A percentile compares a stretch with the other conserved stretches of the same genome.
Conservation (phyloP, 2,797 vertebrate species). For the Esox masquinongy region DNA sequence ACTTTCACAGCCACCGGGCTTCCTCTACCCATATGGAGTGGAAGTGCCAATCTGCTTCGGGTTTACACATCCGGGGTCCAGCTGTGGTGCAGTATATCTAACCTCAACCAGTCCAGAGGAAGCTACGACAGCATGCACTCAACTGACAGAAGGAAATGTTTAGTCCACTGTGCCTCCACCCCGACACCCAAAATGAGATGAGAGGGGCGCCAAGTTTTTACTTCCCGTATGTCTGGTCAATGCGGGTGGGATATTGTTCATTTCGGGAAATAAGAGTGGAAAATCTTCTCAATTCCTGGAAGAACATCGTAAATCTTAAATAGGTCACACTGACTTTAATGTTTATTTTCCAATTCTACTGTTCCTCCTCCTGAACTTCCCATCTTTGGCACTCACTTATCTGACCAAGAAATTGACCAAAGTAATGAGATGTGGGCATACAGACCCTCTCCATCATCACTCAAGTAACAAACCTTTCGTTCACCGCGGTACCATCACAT, state of each 20-base stretch:
- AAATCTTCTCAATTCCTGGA: slow-evolving; percentile 20
- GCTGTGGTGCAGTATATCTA: slow-evolving; percentile 16
- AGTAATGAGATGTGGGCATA: neutral
- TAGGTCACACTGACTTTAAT: neutral
- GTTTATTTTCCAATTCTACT: neutral
- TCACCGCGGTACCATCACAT: neutral
- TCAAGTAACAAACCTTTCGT: neutral
- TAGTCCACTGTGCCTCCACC: slow-evolving; percentile 37
- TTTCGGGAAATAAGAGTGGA: neutral
- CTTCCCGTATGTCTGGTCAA: slow-evolving; percentile 43
- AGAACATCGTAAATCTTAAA: neutral
- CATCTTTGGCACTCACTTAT: neutral
- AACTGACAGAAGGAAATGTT: slow-evolving; percentile 45
- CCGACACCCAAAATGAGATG: slow-evolving; percentile 39
- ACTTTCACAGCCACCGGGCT: no score
- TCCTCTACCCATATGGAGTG: no score
- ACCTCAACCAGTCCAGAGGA: slow-evolving; percentile 30
- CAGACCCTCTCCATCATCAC: neutral
- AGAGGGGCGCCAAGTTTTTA: slow-evolving; percentile 17
- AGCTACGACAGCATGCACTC: slow-evolving; percentile 22
- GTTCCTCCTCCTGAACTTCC: neutral
- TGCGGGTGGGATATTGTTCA: slow-evolving; percentile 20
- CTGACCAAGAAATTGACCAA: neutral
- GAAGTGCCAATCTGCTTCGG: no score
- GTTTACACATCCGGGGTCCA: no score